Conservation (phyloP, 1,140 invertebrate species). For the Dysdera silvatica region DNA sequence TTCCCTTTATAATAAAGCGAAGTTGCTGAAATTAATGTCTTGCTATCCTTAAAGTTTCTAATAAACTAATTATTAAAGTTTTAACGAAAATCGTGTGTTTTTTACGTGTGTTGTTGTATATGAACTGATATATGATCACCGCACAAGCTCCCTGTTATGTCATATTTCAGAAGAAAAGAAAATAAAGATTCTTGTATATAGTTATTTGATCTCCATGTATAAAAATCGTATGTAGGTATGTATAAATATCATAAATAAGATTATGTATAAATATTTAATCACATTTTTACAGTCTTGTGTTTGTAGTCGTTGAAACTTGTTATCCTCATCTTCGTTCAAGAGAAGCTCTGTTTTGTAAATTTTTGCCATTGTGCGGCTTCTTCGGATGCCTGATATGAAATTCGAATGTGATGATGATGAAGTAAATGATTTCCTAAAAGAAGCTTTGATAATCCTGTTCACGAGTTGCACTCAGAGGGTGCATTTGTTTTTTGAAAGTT, state of each 20-base stretch:
- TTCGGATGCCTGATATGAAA: background rate
- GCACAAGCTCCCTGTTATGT: no score
- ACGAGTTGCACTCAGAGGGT: background rate
- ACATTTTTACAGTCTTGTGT: background rate
- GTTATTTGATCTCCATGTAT: no score
- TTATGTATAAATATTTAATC: background rate
- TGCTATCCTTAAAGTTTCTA: no score
- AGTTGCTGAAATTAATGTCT: no score
- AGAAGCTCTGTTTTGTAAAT: background rate
- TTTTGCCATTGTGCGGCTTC: background rate
- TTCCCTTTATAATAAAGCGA: no score
- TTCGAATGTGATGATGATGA: background rate
- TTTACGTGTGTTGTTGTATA: no score
- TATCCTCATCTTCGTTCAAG: background rate
- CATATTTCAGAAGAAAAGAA: no score
- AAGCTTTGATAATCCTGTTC: conserved; percentile 29
- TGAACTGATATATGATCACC: no score
- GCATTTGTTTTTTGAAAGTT: conserved; percentile 21
- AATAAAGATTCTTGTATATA: no score
- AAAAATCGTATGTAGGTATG: background rate
- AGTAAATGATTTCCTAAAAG: conserved; percentile 8
- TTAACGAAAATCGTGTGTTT: no score
- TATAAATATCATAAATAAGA: background rate
- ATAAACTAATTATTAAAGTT: no score
- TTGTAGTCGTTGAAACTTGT: background rate